Base-by-base conservation (phyloP, 2,113 vertebrate genomes). In the Antechinus stuartii region DNA sequence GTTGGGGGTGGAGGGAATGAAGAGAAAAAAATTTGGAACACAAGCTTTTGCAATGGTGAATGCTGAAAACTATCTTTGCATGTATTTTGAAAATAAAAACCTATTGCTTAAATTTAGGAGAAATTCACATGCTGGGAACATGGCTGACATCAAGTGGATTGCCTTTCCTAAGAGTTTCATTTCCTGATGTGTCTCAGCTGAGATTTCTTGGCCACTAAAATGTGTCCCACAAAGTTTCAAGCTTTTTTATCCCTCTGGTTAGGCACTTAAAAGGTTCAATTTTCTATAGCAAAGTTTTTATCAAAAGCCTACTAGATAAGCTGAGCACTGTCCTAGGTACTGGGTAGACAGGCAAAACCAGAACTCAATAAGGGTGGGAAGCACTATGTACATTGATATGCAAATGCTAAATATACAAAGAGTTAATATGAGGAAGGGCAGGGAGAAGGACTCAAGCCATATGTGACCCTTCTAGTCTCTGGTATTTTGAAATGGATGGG, bases 401-500 rank as follows among this genome's bases (percentile, higher is more conserved):
- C 1, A 76, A 76, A 76, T 76, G 35, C 14, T 4, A n/a, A n/a
- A 16, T n/a, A 76, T 76, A 76, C 35, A 76, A n/a, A 76, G 35
- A 76, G 35, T 76, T 68, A 68, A 35, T 68, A 76, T n/a, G 35
- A 76, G 35, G 35, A n/a, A 76, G 16, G 35, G 14, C 30, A 76
- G 6, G 16, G 7, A 23, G 7, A 35, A 42, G 7, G 68, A 23
- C 68, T 35, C n/a, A 22, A 84, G 16, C n/a, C 68, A 42, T 8
- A 22, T 42, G 68, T n/a, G 68, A 94, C 61, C 95, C 57, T 94
- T 96, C 52, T 97, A 91, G 98, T 95, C 94, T 93, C 57, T 97
- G 97, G 92, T 92, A 97, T 97, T 97, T 98, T 95, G 91, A 96
- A 97, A 97, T 96, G 97, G 98, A 98, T 97, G 97, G 97, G 97